A percentile compares a stretch with the other conserved stretches of the same genome.
Conservation (phyloP, 2,113 vertebrate genomes). For the Chaetops frenatus region DNA sequence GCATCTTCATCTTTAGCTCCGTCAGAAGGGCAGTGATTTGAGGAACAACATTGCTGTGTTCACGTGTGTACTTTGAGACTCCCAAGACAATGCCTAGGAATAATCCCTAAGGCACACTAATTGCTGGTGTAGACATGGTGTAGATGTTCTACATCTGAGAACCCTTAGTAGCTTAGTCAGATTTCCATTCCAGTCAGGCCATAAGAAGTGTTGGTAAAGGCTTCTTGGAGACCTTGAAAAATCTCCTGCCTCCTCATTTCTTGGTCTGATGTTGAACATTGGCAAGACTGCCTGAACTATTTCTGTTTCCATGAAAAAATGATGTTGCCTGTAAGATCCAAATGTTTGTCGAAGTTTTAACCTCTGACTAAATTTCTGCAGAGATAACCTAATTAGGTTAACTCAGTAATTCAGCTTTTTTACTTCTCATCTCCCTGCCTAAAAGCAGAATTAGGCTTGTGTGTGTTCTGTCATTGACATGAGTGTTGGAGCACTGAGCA, state of each 20-base stretch:
- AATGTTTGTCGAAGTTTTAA: background rate
- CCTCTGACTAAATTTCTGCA: background rate
- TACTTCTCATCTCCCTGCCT: background rate
- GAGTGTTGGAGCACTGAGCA: background rate
- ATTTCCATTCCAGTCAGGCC: background rate
- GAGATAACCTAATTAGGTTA: background rate
- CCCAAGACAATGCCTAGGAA: background rate
- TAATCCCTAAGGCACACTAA: background rate
- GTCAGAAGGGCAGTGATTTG: background rate
- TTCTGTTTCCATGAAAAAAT: background rate
- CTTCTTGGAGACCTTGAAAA: background rate
- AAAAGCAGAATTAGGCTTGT: background rate
- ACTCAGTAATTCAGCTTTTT: background rate
- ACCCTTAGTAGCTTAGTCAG: background rate
- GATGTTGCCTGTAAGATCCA: background rate
- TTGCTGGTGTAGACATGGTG: background rate
- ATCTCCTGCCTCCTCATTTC: background rate
- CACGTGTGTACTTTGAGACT: fast-evolving
- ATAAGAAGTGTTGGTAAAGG: background rate
- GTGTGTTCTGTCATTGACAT: background rate
- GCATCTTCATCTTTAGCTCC: background rate
- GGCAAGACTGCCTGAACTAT: background rate
- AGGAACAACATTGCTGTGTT: background rate
- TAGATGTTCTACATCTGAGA: background rate
- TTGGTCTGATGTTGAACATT: background rate